Evolutionary conservation across 2,797 vertebrate genomes (phyloP), one percentile per base, ranked within the genome.

Genomic region (Pantherophis alleghaniensis): DNA sequence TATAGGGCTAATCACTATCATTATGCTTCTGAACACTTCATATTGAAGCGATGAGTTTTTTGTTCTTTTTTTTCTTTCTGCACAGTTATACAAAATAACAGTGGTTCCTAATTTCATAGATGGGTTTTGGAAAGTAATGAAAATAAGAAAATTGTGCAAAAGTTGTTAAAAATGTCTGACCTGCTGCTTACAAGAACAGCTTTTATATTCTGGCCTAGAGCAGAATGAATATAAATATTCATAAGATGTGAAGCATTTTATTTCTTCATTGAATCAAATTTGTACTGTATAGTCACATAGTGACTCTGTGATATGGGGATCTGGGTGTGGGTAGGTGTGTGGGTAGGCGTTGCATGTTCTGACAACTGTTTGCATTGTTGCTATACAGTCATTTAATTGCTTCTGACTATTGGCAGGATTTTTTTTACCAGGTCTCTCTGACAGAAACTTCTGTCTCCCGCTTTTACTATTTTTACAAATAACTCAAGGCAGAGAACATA

Each of bases 1-100:
- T 93, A 18, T 47, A 61, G 56, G 42, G n/a, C 93, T 93, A 93
- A 93, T 93, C 87, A 93, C 63, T 91, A 88, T 89, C 94, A 95
- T 95, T 94, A 91, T 94, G 14, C 91, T 91, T 91, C 92, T 93
- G 90, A 95, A 91, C 74, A 95, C 28, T 28, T 96, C 87, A 63
- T 63, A 94, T 24, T 93, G 32, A 59, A 92, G 93, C 93, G 90
- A 94, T 93, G 87, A 90, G 66, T 66, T 90, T 55, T 93, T 92
- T 59, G 57, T 11, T 63, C 22, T 63, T 63, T 94, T 53, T 51
- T 93, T 94, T 88, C 92, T 93, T 91, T 69, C 7, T 88, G 92
- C 93, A 42, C 7, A 20, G 53, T 90, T 83, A 20, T 32, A 92
- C 59, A 91, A 90, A 90, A 55, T n/a, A 56, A 88, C 53, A 53